Evolutionary conservation across 2,113 vertebrate genomes (phyloP), one percentile per base, ranked within the genome.

Genomic region (Anoura caudifer): DNA sequence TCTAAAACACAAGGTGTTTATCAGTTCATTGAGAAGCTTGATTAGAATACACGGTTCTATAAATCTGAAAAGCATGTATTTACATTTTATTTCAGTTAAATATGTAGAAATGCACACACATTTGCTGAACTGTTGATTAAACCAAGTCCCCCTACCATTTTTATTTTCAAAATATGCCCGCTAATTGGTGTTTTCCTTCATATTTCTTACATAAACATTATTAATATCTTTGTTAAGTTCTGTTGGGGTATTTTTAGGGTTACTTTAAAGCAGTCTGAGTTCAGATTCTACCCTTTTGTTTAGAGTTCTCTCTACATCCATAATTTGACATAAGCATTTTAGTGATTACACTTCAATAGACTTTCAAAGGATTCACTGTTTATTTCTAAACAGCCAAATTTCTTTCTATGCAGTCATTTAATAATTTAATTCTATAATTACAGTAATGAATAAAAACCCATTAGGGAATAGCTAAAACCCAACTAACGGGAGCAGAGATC

Each of bases 81-180:
- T 91, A 56, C 4, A 65, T 93, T 93, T 91, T 76, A 59, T 86
- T 91, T 94, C 36, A 85, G 14, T 87, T 77, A 61, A 72, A 17
- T 63, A 45, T 69, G 10, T 28, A 88, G 59, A 96, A 38, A 59
- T 89, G 6, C 1, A 90, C 12, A 43, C 75, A 26, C 4, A 65
- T 91, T 90, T 87, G 61, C 36, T 24, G 87, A 83, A 77, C 31
- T 72, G 85, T 73, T 67, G 28, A 36, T 76, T 52, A 82, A 63
- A 61, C 6, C 15, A 31, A n/a, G 19, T 17, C 13, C 19, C 17
- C 7, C 7, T 50, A 3, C 33, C 31, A 28, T 61, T 17, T 52
- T 33, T 65, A 38, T 65, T 63, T 41, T 28, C 38, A 77, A 14
- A 87, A 70, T 47, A 4, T 0, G 17, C 12, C 5, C n/a, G 5